These are phyloP conservation scores for Phyllotis vaccarum DNA, from an alignment of 2,797 vertebrate genomes.

Conservation along the genomic window DNA sequence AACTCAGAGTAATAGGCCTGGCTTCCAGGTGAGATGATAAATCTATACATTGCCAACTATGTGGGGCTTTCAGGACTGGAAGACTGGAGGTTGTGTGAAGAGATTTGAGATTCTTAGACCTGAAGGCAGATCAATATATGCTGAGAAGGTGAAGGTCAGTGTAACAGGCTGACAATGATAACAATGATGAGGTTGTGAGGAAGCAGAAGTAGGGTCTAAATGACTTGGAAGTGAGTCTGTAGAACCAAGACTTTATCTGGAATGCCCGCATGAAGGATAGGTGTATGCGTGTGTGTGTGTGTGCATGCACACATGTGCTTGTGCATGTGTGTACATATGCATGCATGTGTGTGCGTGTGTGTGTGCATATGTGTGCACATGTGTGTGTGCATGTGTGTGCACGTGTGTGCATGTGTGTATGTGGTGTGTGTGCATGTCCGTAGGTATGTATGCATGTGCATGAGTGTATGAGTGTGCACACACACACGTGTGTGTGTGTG, in stretches of 20 bases:
- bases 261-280: neutral
- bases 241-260: neutral
- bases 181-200: neutral
- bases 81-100: neutral
- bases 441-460: neutral
- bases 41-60: neutral
- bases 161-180: neutral
- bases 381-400: too few species aligned
- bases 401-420: too few species aligned
- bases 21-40: neutral
- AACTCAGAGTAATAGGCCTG: too few species aligned
- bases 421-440: neutral
- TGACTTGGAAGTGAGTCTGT: neutral
- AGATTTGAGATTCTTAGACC: neutral
- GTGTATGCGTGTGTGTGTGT: neutral
- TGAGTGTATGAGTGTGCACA: too few species aligned
- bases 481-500: too few species aligned
- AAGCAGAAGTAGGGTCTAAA: neutral
- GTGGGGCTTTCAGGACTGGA: neutral
- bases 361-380: too few species aligned
- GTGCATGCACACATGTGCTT: too few species aligned
- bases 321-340: too few species aligned
- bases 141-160: neutral
- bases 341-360: neutral
- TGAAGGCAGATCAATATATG: neutral